Evolutionary conservation across 2,888 invertebrate genomes (phyloP).

Genomic region (Romanomermis culicivorax): DNA sequence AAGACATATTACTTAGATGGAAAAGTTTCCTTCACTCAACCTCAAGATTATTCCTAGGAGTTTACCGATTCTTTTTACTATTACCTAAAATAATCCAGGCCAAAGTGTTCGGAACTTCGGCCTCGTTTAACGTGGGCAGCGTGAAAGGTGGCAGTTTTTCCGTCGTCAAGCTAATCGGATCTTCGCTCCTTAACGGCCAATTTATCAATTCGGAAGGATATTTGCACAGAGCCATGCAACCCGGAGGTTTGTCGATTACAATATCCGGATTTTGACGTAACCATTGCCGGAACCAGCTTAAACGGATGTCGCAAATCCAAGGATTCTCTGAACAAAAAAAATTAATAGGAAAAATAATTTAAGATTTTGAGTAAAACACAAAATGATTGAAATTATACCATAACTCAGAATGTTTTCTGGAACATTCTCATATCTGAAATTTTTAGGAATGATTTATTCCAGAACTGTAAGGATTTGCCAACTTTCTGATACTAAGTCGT

Average conservation of each 20-base stretch:
- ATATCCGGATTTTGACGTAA: slow-evolving; percentile 25
- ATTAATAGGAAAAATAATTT: too few species aligned
- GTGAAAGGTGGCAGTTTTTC: background rate
- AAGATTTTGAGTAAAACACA: background rate
- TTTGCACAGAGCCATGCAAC: slow-evolving; percentile 22
- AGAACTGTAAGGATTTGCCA: too few species aligned
- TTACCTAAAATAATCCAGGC: slow-evolving; percentile 12
- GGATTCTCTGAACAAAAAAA: slow-evolving; percentile 23
- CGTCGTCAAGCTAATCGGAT: slow-evolving; percentile 1
- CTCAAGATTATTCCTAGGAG: too few species aligned
- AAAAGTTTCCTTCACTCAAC: too few species aligned
- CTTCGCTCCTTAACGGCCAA: slow-evolving; percentile 3
- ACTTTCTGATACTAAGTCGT: too few species aligned
- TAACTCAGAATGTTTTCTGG: background rate
- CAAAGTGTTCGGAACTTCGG: background rate
- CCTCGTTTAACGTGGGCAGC: background rate
- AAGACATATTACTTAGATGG: too few species aligned
- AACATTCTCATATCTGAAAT: too few species aligned
- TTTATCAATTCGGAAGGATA: slow-evolving; percentile 21
- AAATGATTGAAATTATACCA: background rate
- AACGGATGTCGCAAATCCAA: slow-evolving; percentile 24
- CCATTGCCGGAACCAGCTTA: slow-evolving; percentile 26
- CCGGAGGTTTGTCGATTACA: slow-evolving; percentile 16
- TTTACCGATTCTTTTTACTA: too few species aligned
- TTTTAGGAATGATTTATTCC: too few species aligned